Evolutionary conservation across 2,888 invertebrate genomes (phyloP).

Genomic region (Sarcophaga rosellei): DNA sequence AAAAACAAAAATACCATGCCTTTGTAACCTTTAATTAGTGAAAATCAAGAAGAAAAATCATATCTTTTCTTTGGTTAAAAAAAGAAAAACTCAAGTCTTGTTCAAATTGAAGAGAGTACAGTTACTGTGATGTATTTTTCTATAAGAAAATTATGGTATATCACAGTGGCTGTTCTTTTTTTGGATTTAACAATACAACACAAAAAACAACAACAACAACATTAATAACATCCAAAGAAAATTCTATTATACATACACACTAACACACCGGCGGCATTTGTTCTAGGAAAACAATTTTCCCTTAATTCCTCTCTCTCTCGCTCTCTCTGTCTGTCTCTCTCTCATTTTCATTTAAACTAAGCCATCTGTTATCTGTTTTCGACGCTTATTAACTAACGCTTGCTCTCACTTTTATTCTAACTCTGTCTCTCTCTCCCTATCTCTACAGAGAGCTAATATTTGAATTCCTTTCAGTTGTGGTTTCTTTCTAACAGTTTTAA

Average conservation of each 20-base stretch:
- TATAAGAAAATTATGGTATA: conserved; percentile 60
- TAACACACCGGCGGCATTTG: background rate
- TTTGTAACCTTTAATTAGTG: background rate
- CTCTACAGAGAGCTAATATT: background rate
- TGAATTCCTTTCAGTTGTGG: background rate
- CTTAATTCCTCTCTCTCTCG: background rate
- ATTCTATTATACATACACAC: background rate
- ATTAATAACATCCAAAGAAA: conserved; percentile 1
- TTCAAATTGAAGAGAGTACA: conserved; percentile 69
- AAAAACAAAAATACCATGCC: background rate
- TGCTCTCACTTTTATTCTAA: background rate
- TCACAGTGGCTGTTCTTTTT: conserved; percentile 75
- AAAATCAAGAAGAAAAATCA: background rate
- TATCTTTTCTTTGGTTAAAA: background rate
- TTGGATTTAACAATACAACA: conserved; percentile 66
- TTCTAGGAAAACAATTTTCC: background rate
- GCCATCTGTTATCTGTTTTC: no score
- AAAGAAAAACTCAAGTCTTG: conserved; percentile 29
- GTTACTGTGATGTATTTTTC: conserved; percentile 71
- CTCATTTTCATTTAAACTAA: background rate
- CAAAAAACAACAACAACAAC: conserved; percentile 18
- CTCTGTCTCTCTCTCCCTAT: background rate
- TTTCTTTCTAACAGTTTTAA: background rate
- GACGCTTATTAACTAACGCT: background rate
- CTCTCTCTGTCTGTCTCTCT: no score